phyloP scores from a whole-genome alignment of 1,140 invertebrate species.

The Ptiloglossa arizonensis region DNA sequence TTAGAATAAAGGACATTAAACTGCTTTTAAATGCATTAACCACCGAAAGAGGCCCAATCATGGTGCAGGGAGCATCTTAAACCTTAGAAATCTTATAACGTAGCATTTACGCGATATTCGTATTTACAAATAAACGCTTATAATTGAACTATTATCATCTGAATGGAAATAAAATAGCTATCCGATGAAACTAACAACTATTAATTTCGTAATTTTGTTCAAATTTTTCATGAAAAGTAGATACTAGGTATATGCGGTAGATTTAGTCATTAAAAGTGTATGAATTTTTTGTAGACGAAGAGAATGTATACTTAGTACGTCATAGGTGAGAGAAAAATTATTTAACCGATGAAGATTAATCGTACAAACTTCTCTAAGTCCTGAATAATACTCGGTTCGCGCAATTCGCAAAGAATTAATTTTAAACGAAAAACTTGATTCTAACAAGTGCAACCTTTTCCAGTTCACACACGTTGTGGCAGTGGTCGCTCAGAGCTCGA shows the following conservation, averaged over 20 bases:
- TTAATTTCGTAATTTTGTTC: not conserved
- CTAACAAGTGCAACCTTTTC: slow-evolving; percentile 7
- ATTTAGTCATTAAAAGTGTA: not conserved
- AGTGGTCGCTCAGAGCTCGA: slow-evolving; percentile 73
- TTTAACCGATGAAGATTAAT: slow-evolving; percentile 15
- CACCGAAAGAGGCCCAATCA: slow-evolving; percentile 4
- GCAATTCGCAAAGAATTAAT: slow-evolving; percentile 1
- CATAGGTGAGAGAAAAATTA: slow-evolving; percentile 11
- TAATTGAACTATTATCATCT: not conserved
- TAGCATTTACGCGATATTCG: not conserved
- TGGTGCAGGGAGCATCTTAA: not conserved
- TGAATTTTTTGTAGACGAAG: not conserved
- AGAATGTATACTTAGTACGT: slow-evolving; percentile 15
- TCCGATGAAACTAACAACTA: not conserved
- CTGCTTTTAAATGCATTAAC: not conserved
- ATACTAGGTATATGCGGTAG: not conserved
- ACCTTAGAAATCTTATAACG: not conserved
- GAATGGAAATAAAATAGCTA: not conserved
- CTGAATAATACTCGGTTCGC: slow-evolving; percentile 17
- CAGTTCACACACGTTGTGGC: slow-evolving; percentile 61
- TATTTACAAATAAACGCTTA: slow-evolving; percentile 25
- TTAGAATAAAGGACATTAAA: not conserved
- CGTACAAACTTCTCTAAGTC: slow-evolving; percentile 7
- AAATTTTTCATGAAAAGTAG: too few relatives aligned
- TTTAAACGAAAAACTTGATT: slow-evolving; percentile 17